Base-by-base conservation (phyloP, 2,888 invertebrate species). In the Platerodrilus igneus region DNA sequence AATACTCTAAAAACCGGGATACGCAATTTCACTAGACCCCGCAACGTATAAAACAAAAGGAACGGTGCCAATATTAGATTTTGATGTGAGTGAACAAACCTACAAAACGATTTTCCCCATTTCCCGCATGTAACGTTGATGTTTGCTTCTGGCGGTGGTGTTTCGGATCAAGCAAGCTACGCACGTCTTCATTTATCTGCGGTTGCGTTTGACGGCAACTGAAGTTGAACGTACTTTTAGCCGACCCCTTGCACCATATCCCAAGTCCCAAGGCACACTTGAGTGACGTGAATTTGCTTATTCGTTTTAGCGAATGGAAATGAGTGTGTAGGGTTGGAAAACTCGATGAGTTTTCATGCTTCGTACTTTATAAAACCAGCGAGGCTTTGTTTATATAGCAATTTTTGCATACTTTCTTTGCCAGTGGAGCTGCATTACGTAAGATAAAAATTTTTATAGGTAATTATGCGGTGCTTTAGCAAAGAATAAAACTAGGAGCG, bases 181-280 rank as follows among this genome's bases (percentile, higher is more conserved):
- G 50, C 57, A 56, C 57, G 56, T 57, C 57, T 56, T 55, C 56
- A 56, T 57, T 57, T 57, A 53, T 56, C 53, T 56, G 53, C 51
- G 52, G 51, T 51, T 50, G 52, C 27, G 32, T 44, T 40, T 44
- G 44, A 44, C 36, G 39, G 30, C 35, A 30, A 28, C 39, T 38
- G 30, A 43, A 43, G 38, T 38, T 31, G 33, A 38, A 39, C 34
- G 43, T 20, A 25, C 34, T 43, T 32, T 37, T 37, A 35, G 26
- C 20, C 14, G 5, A 13, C 29, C 13, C 29, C 29, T 23, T 29
- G n/a, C n/a, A n/a, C n/a, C n/a, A n/a, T n/a, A n/a, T 9, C 31
- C 32, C 26, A 26, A 28, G 26, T 33, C 37, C 35, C 41, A 20
- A 29, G 35, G 22, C 34, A 42, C 37, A 37, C 38, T 46, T 44